Base-by-base conservation (phyloP, 2,797 vertebrate species). In the Carcharodon carcharias region DNA sequence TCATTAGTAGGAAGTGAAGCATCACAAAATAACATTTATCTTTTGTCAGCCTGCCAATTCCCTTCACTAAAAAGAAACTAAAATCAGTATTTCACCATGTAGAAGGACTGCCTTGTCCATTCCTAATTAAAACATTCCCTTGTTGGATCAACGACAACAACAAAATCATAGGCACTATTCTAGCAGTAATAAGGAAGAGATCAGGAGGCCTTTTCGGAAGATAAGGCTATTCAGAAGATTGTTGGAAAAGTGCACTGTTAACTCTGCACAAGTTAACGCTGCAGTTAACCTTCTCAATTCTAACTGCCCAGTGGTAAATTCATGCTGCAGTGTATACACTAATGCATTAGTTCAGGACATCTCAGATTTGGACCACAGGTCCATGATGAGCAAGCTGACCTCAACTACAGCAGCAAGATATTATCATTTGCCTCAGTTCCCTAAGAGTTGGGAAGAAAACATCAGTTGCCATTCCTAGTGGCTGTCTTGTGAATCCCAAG, bases 1-100 rank as follows among this genome's bases (percentile, higher is more conserved):
- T 94, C 92, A 94, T 94, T 94, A 67, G 92, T 56, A 45, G 92
- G 35, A 94, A 67, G 61, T n/a, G n/a, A 94, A 26, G n/a, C 35
- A 45, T 94, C 21, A 67, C 92, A 67, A 94, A 92, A 63, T n/a
- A 92, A 56, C 89, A 92, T 92, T 63, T n/a, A 63, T 92, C 63
- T 67, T 65, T n/a, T 69, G 61, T 65, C 63, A 94, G 65, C 40
- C n/a, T 67, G 65, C 21, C 63, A 94, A 94, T 94, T 94, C 31
- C 18, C 35, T 23, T 21, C 54, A 23, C 89, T 16, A 92, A 65
- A 5, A n/a, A 63, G 31, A 92, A 50, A 14, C 14, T 14, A 8
- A 63, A 92, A 63, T 92, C 89, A 63, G 67, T 94, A 26, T 21
- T 9, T 40, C 21, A 65, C 8, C 61, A 67, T 26, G 92, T 92